A percentile compares a stretch with the other conserved stretches of the same genome.
phyloP scores from a whole-genome alignment of 2,113 vertebrate species.

The Ochotona curzoniae region DNA sequence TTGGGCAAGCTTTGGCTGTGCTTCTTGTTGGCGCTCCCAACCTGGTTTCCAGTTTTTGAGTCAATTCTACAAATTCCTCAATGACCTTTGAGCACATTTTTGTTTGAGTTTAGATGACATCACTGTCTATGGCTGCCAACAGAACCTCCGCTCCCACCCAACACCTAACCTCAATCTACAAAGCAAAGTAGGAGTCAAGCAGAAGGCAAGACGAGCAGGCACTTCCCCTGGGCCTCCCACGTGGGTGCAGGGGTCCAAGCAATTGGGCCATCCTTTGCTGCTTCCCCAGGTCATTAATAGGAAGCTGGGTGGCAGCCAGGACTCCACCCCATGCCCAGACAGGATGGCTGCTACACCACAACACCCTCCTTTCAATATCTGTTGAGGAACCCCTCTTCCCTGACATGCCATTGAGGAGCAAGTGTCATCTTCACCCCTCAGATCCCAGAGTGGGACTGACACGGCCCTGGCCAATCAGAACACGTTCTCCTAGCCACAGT shows the following conservation, averaged over 20 bases:
- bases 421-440: not conserved
- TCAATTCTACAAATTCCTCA: not conserved
- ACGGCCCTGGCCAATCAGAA: not conserved
- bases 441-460: not conserved
- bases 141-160: not conserved
- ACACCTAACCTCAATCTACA: not conserved
- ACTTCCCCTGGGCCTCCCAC: too few relatives aligned
- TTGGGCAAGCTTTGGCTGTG: not conserved
- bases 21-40: not conserved
- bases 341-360: too few relatives aligned
- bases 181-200: not conserved
- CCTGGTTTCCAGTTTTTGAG: not conserved
- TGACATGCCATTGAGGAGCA: too few relatives aligned
- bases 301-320: too few relatives aligned
- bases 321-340: too few relatives aligned
- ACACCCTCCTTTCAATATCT: not conserved
- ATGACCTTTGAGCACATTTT: not conserved
- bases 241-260: too few relatives aligned
- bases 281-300: too few relatives aligned
- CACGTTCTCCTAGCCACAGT: not conserved
- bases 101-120: not conserved
- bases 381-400: not conserved
- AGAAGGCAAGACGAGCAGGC: not conserved
- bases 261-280: too few relatives aligned
- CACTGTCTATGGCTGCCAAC: not conserved